Base-by-base conservation (phyloP, 1,140 invertebrate genomes). In the Cardiocondyla obscurior region DNA sequence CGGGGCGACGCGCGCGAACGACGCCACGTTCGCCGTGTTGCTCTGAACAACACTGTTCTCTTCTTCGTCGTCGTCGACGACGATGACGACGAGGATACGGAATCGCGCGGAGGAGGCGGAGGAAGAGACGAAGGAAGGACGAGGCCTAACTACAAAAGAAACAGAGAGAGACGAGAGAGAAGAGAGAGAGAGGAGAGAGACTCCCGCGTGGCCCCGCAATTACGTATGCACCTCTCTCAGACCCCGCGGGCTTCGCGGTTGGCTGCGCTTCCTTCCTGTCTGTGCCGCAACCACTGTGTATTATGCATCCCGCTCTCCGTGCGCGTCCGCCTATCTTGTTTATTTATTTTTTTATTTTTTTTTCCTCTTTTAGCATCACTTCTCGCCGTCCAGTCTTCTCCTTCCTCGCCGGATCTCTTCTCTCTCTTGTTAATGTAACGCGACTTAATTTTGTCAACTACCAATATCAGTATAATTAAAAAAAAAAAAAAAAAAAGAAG, bases 181-280 rank as follows among this genome's bases (percentile, higher is more conserved):
- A 42, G 33, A 51, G 64, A 53, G 58, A 44, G 65, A 53, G 16
- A 81, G 76, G 86, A 84, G 87, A 87, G 79, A 84, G 67, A 81
- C 87, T 90, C 85, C 88, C 88, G 87, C 86, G 90, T 91, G 90
- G 89, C 85, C 74, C 91, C 91, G 90, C 83, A 92, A 92, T 92
- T 92, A 93, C 89, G 89, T 89, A 93, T 91, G 92, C 90, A 92
- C 90, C 91, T 90, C 91, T 91, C 90, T 84, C 85, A 89, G 91
- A 90, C 86, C 88, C 91, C 88, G 91, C 91, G 90, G 91, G 91
- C 92, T 92, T 91, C 90, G 89, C 93, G 93, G 92, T 94, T 92
- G 90, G 93, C 90, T 93, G 92, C 92, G 92, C 92, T 94, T 94
- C 93, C 93, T 94, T 94, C 93, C 93, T 93, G 93, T 93, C 92